Base-by-base conservation (phyloP, 2,113 vertebrate genomes). In the Bambusicola thoracicus region DNA sequence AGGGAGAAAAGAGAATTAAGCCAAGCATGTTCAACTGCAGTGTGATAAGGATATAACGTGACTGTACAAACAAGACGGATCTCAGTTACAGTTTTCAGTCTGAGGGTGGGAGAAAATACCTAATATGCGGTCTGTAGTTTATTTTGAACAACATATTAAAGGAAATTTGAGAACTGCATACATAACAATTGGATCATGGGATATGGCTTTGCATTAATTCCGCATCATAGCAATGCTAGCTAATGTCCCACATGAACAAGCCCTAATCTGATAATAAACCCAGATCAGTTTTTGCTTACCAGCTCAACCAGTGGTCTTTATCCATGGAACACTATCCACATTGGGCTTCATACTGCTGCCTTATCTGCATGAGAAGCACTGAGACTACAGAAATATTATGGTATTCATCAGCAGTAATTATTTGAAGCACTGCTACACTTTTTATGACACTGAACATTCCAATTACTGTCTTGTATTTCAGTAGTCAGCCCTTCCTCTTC, bases 281-380 rank as follows among this genome's bases (percentile, higher is more conserved):
- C 0, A 0, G 5, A 29, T 58, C 0, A 0, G 5, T 29, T 58
- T 78, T 82, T 78, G 30, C 59, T 61, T 67, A 27, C 2, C 69
- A 81, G 40, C 10, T 58, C 22, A 82, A 6, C 5, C 18, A 61
- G 5, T 46, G 13, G 11, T 61, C 18, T 68, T 86, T 41, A 36
- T n/a, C 58, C 56, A 30, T 32, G 6, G 6, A 40, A 4, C 13
- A 16, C 75, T 27, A 20, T 43, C 30, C 20, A 36, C 22, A 13
- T 19, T 10, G 12, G 34, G 12, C 27, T 40, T 72, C 40, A 3
- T 44, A 49, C 20, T 68, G 18, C 7, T 86, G 63, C 9, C 4
- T 67, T 89, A 44, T 24, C 41, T 51, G 27, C 38, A 44, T 5
- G 19, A 36, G 22, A 46, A 72, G 3, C 4, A 2, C 24, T 30